Evolutionary conservation across 1,140 invertebrate species (phyloP), one percentile per base, ranked within the genome.

Genomic region (Orussus abietinus): DNA sequence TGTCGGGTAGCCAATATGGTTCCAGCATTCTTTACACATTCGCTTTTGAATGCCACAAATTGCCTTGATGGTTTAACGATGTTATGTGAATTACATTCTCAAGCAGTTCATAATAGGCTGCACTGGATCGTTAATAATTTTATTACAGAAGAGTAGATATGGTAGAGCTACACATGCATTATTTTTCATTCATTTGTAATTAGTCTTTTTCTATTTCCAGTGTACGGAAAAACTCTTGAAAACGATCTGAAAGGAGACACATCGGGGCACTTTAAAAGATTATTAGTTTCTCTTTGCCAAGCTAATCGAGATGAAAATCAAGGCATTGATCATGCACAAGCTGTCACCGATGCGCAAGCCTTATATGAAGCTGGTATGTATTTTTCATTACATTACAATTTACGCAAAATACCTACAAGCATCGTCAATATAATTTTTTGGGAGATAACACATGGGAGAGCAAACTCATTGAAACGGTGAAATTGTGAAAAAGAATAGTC

Each of bases 241-340:
- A 80, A 80, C 4, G 93, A 96, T 59, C 75, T 98, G 35, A 86
- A 86, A 60, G 88, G 85, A 14, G 96, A 98, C 59, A 96, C 94
- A 12, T 95, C 92, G 2, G 95, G 89, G n/a, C 80, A 90, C 62
- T 97, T 97, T 74, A 89, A 90, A 67, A 82, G 92, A 39, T 74
- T 98, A 3, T 80, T 96, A 33, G 84, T 98, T 12, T 89, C 88
- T 1, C 69, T 91, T 29, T 81, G 82, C 35, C 84, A 90, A 77
- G 88, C 81, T 30, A 88, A 88, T 57, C 78, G 88, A 14, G 85
- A 88, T 65, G 88, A 92, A 74, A 84, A 86, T 65, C 81, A 85
- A 48, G 74, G 69, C 19, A 72, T 81, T n/a, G 70, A 78, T 62
- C 61, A 67, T 17, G 61, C 47, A 3, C 62, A 69, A 22, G 80